Evolutionary conservation across 2,888 invertebrate genomes (phyloP).

Genomic region (Clunio marinus): DNA sequence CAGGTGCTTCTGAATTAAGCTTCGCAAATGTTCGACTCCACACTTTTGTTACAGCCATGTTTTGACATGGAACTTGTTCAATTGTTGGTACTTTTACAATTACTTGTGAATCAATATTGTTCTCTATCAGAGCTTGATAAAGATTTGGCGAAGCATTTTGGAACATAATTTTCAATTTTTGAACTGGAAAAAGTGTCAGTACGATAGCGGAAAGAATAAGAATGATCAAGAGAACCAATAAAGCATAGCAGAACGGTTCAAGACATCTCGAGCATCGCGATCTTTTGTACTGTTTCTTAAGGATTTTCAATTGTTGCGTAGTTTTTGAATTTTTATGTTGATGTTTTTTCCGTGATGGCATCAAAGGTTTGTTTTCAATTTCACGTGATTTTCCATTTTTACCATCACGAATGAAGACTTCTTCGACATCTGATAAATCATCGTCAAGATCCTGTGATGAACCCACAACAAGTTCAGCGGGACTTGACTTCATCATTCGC

Average conservation of each 20-base stretch:
- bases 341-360: conserved; percentile 65
- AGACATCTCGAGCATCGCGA: conserved; percentile 56
- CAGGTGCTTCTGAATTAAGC: conserved; percentile 68
- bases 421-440: conserved; percentile 58
- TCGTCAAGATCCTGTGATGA: conserved; percentile 28
- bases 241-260: conserved; percentile 62
- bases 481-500: conserved; percentile 31
- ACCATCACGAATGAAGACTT: conserved; percentile 71
- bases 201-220: conserved; percentile 55
- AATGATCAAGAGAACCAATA: conserved; percentile 15
- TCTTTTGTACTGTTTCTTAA: conserved; percentile 42
- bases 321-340: conserved; percentile 47
- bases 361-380: conserved; percentile 65
- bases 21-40: conserved; percentile 68
- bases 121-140: conserved; percentile 16
- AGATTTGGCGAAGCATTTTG: conserved; percentile 43
- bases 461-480: conserved; percentile 25
- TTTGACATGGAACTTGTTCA: conserved; percentile 55
- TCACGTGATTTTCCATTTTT: conserved; percentile 63
- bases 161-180: conserved; percentile 23
- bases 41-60: conserved; percentile 57
- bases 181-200: conserved; percentile 30
- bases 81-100: not conserved
- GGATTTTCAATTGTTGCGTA: conserved; percentile 21
- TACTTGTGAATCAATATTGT: not conserved